phyloP scores from a whole-genome alignment of 1,140 invertebrate genomes.

The Tigriopus japonicus region DNA sequence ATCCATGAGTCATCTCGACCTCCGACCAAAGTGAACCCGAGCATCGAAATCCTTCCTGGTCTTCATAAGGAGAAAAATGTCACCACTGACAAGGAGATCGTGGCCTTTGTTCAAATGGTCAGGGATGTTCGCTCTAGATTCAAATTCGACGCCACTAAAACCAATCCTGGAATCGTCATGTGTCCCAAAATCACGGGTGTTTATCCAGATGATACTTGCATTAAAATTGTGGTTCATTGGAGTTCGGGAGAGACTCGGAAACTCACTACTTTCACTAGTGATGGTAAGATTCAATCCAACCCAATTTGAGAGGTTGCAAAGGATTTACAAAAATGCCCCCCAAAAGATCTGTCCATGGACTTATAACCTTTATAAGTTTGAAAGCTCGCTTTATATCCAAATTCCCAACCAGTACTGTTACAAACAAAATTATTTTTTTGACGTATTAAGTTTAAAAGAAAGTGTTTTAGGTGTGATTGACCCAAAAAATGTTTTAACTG shows the following conservation, averaged over 20 bases:
- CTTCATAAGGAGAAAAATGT: conserved; percentile 13
- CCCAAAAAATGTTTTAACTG: too few relatives aligned
- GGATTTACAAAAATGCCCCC: too few relatives aligned
- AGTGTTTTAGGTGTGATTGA: too few relatives aligned
- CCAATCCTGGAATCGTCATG: conserved; percentile 6
- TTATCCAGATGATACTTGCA: background rate
- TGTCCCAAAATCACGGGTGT: background rate
- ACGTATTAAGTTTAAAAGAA: too few relatives aligned
- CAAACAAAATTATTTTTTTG: too few relatives aligned
- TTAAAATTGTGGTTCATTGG: background rate
- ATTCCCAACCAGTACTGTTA: too few relatives aligned
- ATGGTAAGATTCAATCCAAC: too few relatives aligned
- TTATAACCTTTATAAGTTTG: too few relatives aligned
- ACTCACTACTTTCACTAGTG: background rate
- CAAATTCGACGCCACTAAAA: background rate
- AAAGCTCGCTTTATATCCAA: too few relatives aligned
- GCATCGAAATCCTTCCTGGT: background rate
- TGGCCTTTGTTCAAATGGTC: conserved; percentile 2
- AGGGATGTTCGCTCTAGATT: background rate
- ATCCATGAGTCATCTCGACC: conserved; percentile 17
- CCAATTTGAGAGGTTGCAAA: too few relatives aligned
- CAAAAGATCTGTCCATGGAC: too few relatives aligned
- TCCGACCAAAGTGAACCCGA: conserved; percentile 5
- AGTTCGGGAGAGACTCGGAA: background rate
- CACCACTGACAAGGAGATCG: background rate